These are phyloP conservation scores for Xanthia icteritia DNA, from an alignment of 2,888 invertebrate species.

Conservation along the genomic window DNA sequence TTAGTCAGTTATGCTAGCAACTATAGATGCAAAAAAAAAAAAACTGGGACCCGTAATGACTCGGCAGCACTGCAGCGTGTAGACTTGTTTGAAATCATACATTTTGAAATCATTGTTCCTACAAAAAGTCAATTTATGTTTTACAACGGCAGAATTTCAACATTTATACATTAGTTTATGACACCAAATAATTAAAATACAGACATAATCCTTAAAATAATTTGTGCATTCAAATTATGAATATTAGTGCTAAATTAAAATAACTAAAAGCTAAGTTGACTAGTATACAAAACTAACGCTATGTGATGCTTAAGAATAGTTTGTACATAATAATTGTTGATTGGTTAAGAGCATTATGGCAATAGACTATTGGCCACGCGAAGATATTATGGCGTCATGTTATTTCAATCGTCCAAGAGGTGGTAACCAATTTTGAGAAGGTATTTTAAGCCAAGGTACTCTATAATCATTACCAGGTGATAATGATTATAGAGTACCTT, in stretches of 20 bases:
- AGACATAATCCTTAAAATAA: conserved; percentile 52
- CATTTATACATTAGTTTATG: conserved; percentile 42
- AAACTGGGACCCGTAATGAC: no score
- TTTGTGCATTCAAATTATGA: conserved; percentile 61
- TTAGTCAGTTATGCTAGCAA: no score
- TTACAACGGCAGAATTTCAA: conserved; percentile 20
- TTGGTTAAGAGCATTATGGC: conserved; percentile 56
- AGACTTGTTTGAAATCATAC: no score
- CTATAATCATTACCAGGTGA: no score
- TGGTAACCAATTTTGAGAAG: neutral
- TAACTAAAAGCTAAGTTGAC: conserved; percentile 72
- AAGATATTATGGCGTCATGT: conserved; percentile 21
- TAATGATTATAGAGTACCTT: no score
- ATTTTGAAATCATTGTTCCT: conserved; percentile 5
- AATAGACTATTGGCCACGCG: conserved; percentile 36
- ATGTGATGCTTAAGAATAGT: conserved; percentile 69
- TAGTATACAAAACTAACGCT: conserved; percentile 71
- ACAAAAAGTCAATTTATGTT: conserved; percentile 23
- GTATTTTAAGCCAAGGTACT: no score
- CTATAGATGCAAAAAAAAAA: no score
- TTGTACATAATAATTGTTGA: conserved; percentile 71
- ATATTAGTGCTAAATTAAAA: conserved; percentile 62
- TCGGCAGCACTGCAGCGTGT: no score
- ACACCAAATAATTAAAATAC: conserved; percentile 52
- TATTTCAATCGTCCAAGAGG: conserved; percentile 20